A percentile compares a stretch with the other conserved stretches of the same genome.
phyloP scores from a whole-genome alignment of 2,888 invertebrate genomes.

The Atherix ibis region DNA sequence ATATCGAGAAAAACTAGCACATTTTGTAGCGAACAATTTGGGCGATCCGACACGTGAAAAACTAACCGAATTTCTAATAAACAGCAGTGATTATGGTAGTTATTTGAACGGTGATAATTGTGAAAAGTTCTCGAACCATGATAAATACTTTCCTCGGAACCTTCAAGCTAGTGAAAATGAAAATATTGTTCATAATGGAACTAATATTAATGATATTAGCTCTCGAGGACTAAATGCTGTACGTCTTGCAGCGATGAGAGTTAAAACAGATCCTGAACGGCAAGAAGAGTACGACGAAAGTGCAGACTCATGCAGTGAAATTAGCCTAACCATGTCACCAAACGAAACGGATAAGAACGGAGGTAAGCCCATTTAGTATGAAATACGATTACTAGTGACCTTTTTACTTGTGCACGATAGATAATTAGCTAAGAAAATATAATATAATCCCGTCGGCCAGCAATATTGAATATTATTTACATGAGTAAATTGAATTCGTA shows the following conservation, averaged over 20 bases:
- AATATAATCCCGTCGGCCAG: too few species aligned
- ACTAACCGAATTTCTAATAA: conserved; percentile 14
- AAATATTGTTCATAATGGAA: conserved; percentile 2
- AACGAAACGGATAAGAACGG: conserved; percentile 26
- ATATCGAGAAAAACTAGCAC: conserved; percentile 11
- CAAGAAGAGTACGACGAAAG: conserved; percentile 21
- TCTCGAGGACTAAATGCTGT: neutral
- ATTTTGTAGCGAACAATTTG: conserved; percentile 11
- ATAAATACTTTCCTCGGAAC: conserved; percentile 7
- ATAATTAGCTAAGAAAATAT: too few species aligned
- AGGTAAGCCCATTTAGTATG: conserved; percentile 17
- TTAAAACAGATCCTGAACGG: conserved; percentile 5
- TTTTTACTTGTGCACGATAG: too few species aligned
- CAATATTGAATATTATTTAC: too few species aligned
- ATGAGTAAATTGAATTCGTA: too few species aligned
- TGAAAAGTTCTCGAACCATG: conserved; percentile 7
- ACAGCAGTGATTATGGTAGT: conserved; percentile 5
- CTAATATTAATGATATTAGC: neutral
- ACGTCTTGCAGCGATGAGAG: neutral
- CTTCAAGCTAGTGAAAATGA: neutral
- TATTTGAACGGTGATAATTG: conserved; percentile 6
- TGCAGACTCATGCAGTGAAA: conserved; percentile 31
- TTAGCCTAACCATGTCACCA: conserved; percentile 31
- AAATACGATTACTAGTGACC: neutral
- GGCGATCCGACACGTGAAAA: conserved; percentile 15